Base-by-base conservation (phyloP, 64 coral and sea anemone genomes). In the Montipora capricornis region DNA sequence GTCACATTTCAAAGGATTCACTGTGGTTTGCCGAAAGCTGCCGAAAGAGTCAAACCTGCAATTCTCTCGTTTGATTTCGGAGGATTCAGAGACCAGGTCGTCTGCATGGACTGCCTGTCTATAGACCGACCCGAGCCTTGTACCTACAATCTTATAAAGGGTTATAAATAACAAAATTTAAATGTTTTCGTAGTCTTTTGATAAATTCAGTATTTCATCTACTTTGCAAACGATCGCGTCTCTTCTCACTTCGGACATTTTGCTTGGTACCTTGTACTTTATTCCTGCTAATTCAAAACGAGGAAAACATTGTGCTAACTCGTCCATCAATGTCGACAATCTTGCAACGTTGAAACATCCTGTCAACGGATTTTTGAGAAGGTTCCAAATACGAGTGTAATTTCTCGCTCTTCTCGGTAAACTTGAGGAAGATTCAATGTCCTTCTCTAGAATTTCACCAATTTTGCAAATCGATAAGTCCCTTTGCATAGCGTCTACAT, bases 281-380 rank as follows among this genome's bases (percentile, higher is more conserved):
- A 98, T 95, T 75, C 96, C 96, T 0, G 96, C 93, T 20, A 98
- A 50, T 80, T 98, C 96, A 87, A 98, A 98, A 20, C 93, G 80
- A 26, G 96, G 91, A n/a, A 70, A 64, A 66, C 94, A 98, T 45
- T 94, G 78, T 19, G 60, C 49, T 4, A 98, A 47, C 51, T 98
- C 92, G 5, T 90, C 37, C 59, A 98, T 78, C 74, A 98, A 83
- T 13, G 58, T 68, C 19, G 92, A 88, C 9, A 98, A 52, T 49
- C 83, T 76, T 61, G 83, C 86, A 22, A 90, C 80, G 17, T 75
- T 90, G 20, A 98, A 76, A 66, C 89, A 77, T 13, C 90, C 77
- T 5, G 84, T 92, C 89, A 98, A 75, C 37, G 96, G 96, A 76
- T 87, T 84, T 4, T 86, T 78, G 0, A 98, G 49, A 6, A 98